These are phyloP conservation scores for Drosophila melanica DNA, from an alignment of 1,140 invertebrate genomes.

Conservation along the genomic window DNA sequence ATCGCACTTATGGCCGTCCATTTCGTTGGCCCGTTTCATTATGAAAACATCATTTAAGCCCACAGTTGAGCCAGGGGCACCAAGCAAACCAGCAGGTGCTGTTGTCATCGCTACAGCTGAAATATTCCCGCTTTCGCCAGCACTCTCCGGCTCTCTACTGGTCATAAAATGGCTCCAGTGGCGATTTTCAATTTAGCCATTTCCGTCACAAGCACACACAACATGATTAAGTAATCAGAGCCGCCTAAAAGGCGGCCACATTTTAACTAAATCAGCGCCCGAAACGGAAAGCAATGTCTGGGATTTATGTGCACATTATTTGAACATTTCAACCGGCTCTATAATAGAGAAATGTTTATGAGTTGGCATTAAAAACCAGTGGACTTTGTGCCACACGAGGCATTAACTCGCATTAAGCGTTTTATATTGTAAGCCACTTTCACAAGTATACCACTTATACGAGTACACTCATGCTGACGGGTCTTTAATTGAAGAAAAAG, in stretches of 20 bases:
- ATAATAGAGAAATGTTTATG: conserved; percentile 59
- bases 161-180: conserved; percentile 54
- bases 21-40: conserved; percentile 23
- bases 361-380: conserved; percentile 60
- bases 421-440: conserved; percentile 2
- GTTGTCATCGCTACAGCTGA: conserved; percentile 21
- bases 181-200: conserved; percentile 74
- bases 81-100: neutral
- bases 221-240: conserved; percentile 78
- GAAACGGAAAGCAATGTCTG: conserved; percentile 41
- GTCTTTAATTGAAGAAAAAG: neutral
- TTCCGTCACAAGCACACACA: conserved; percentile 62
- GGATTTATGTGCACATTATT: conserved; percentile 74
- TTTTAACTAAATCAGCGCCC: conserved; percentile 55
- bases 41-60: conserved; percentile 52
- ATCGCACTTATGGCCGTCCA: conserved; percentile 9
- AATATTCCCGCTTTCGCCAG: conserved; percentile 1
- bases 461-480: neutral
- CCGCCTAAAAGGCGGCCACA: conserved; percentile 57
- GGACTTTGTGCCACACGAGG: conserved; percentile 25
- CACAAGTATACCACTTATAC: too few species aligned
- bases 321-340: conserved; percentile 41
- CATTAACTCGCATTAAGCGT: conserved; percentile 57
- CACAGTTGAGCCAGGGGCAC: conserved; percentile 27
- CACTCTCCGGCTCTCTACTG: conserved; percentile 1